Conservation (phyloP, 2,888 invertebrate species). For the Baccha elongata region DNA sequence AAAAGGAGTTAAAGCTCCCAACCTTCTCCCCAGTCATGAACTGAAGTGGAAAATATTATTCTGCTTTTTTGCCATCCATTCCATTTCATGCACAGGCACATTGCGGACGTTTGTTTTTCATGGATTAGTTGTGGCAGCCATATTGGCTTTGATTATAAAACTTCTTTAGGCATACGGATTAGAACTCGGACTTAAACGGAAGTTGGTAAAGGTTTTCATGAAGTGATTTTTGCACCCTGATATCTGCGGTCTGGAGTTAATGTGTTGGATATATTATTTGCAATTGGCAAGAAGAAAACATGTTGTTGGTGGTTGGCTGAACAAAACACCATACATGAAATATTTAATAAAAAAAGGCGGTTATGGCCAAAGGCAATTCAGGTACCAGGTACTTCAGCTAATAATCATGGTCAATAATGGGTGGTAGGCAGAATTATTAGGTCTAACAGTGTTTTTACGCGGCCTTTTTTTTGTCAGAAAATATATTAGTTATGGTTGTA, state of each 20-base stretch:
- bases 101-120: conserved; percentile 22
- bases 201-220: conserved; percentile 22
- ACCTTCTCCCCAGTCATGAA: not conserved
- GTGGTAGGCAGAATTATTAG: too few species aligned
- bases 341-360: not conserved
- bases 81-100: too few species aligned
- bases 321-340: conserved; percentile 12
- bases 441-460: not conserved
- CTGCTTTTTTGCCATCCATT: not conserved
- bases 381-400: conserved; percentile 2
- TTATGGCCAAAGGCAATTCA: conserved; percentile 1
- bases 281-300: conserved; percentile 59
- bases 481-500: not conserved
- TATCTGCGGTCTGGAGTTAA: conserved; percentile 44
- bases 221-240: conserved; percentile 38
- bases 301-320: conserved; percentile 31
- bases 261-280: conserved; percentile 51
- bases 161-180: conserved; percentile 33
- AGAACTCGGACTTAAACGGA: conserved; percentile 22
- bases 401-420: conserved; percentile 4
- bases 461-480: conserved; percentile 9
- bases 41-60: conserved; percentile 25
- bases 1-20: conserved; percentile 20
- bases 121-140: conserved; percentile 46
- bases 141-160: conserved; percentile 40